Evolutionary conservation across 2,888 invertebrate species (phyloP).

Genomic region (Nymphalis polychloros): DNA sequence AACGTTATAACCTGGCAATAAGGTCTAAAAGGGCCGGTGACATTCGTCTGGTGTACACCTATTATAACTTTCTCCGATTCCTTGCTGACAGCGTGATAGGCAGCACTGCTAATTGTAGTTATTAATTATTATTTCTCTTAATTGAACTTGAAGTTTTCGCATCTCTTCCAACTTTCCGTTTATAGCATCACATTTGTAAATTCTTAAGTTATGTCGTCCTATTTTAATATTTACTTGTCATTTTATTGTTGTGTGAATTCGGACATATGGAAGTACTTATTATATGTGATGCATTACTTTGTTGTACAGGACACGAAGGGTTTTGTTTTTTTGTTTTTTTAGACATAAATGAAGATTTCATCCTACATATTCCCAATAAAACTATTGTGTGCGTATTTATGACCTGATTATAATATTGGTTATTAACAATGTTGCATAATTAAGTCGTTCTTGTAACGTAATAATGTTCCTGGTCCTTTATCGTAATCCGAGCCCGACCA

Average conservation of each 20-base stretch:
- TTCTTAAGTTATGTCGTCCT: too few relatives aligned
- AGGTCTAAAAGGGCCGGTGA: not conserved
- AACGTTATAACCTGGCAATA: not conserved
- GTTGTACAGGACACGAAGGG: too few relatives aligned
- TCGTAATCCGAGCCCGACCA: constrained; percentile 20
- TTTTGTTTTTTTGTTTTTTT: too few relatives aligned
- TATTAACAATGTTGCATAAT: constrained; percentile 15
- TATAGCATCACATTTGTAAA: not conserved
- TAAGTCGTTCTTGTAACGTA: constrained; percentile 17
- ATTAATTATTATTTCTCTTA: constrained; percentile 59
- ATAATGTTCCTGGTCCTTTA: constrained; percentile 15
- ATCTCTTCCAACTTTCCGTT: constrained; percentile 1
- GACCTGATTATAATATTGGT: not conserved
- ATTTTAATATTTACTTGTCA: too few relatives aligned
- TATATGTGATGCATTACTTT: too few relatives aligned
- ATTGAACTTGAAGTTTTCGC: constrained; percentile 34
- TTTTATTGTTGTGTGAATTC: too few relatives aligned
- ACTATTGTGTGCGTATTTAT: not conserved
- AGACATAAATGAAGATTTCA: too few relatives aligned
- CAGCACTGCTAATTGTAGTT: constrained; percentile 48
- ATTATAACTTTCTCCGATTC: constrained; percentile 52
- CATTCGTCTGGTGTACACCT: not conserved
- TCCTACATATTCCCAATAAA: too few relatives aligned
- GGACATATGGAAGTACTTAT: too few relatives aligned
- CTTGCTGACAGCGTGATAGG: constrained; percentile 53